phyloP scores from a whole-genome alignment of 2,888 invertebrate species.

The Ephialtes manifestator region DNA sequence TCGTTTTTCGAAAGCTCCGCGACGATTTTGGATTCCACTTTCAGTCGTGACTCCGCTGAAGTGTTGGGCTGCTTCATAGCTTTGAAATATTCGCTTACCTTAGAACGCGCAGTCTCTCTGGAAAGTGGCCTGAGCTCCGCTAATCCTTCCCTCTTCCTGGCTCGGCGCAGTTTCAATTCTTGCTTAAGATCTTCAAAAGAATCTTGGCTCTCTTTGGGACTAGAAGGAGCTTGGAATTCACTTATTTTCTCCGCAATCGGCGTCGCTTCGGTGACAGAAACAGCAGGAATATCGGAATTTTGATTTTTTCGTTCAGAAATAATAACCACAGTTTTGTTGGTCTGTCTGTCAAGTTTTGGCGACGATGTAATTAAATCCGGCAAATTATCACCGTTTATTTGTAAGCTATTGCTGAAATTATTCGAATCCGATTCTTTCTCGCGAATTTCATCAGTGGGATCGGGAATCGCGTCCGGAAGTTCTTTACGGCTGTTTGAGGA shows the following conservation, averaged over 20 bases:
- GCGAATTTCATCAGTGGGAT: slow-evolving; percentile 17
- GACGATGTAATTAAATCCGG: slow-evolving; percentile 81
- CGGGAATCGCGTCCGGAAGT: slow-evolving; percentile 71
- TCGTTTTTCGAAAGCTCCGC: background rate
- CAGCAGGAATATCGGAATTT: slow-evolving; percentile 55
- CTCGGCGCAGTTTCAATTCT: slow-evolving; percentile 80
- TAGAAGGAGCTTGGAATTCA: slow-evolving; percentile 1
- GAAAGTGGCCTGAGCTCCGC: slow-evolving; percentile 79
- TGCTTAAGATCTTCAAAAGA: slow-evolving; percentile 80
- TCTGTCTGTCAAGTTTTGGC: slow-evolving; percentile 75
- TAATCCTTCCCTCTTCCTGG: slow-evolving; percentile 76
- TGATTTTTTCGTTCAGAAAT: slow-evolving; percentile 20
- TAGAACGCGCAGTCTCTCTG: slow-evolving; percentile 79
- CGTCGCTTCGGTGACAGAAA: slow-evolving; percentile 80
- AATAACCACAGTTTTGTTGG: background rate
- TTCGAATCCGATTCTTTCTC: background rate
- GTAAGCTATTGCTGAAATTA: slow-evolving; percentile 1
- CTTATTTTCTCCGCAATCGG: slow-evolving; percentile 77
- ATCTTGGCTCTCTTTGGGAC: slow-evolving; percentile 59
- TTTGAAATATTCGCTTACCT: slow-evolving; percentile 82
- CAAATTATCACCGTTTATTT: slow-evolving; percentile 72
- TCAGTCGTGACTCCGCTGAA: slow-evolving; percentile 7
- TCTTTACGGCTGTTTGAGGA: slow-evolving; percentile 16
- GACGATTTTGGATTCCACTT: slow-evolving; percentile 4
- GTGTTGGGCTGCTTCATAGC: slow-evolving; percentile 46